Base-by-base conservation (phyloP, 2,888 invertebrate species). In the Drosophila fungiperda region DNA sequence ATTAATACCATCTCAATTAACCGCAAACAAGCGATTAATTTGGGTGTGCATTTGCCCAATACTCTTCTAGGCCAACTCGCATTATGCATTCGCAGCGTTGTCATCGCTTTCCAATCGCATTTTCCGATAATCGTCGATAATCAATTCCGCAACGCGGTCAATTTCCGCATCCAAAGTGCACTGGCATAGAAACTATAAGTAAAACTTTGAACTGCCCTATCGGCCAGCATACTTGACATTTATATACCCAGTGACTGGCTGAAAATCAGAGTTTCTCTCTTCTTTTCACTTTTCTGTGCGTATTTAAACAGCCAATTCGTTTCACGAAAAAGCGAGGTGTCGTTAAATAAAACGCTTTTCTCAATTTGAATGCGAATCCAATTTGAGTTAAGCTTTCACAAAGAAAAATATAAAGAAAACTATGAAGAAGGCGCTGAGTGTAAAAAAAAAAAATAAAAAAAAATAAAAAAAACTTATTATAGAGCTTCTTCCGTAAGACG, bases 1-100 rank as follows among this genome's bases (percentile, higher is more conserved):
- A 87, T 89, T 87, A 86, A 88, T 88, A 83, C 78, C 75, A 88
- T 84, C 83, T 90, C 83, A 87, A 89, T 87, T 89, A 91, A 89
- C 89, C 91, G 75, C 91, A 83, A 91, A 90, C 83, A 80, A 76
- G 86, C 84, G 90, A 86, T 86, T 90, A 79, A 82, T 80, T 85
- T 82, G 82, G 78, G 73, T 73, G 70, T 66, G 57, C 80, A 79
- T 82, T 81, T 73, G 55, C 74, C 68, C 71, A 68, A 82, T 23
- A 45, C 15, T 45, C 64, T 76, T 86, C 66, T 63, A 83, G 82
- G 48, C 76, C 66, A 75, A 8, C 11, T n/a, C 20, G 26, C 20
- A 70, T 72, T 57, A 79, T 74, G 85, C 63, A 83, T 81, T 80
- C 78, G 76, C 52, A n/a, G 42, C 53, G 35, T 63, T 63, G 69